Evolutionary conservation across 2,888 invertebrate genomes (phyloP), one percentile per base, ranked within the genome.

Genomic region (Melinopterus prodromus): DNA sequence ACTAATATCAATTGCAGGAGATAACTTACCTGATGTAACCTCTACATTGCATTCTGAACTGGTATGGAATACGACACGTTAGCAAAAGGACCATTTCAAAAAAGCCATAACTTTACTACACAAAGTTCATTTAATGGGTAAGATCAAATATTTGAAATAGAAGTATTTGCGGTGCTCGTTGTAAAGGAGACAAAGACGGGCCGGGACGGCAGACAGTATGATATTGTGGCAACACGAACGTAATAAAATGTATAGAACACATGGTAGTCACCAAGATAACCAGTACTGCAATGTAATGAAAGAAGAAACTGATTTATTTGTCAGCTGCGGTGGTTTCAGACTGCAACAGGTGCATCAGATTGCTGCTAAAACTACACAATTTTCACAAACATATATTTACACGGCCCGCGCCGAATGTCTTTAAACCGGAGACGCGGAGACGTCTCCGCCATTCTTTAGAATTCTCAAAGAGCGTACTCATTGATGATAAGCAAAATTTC

Each of bases 281-380:
- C 83, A 83, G 83, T 84, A 83, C 83, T 83, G 85, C 83, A 85
- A 85, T 84, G 84, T 85, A 85, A 86, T 86, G 85, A 85, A 86
- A 85, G 82, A 84, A 85, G 84, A 84, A 86, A 84, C 86, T 86
- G 86, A 87, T 86, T 86, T 86, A 86, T 86, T 86, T 85, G 85
- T 86, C 86, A 85, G 85, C 84, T 84, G 84, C 83, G 84, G 85
- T 85, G 86, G 86, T 86, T 86, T 85, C 84, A 86, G 81, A 82
- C 86, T 81, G 87, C 86, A 86, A 86, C 87, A 86, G 86, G 86
- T 86, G 87, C 84, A 84, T 83, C 82, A 82, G 84, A 86, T 86
- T 86, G 85, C 84, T 83, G 84, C 84, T 84, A 85, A 85, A 85
- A 83, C 80, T 84, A 82, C 80, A 82, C 83, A 85, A 82, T 84